Conservation (phyloP, 2,888 invertebrate genomes). For the Harpalus rufipes region DNA sequence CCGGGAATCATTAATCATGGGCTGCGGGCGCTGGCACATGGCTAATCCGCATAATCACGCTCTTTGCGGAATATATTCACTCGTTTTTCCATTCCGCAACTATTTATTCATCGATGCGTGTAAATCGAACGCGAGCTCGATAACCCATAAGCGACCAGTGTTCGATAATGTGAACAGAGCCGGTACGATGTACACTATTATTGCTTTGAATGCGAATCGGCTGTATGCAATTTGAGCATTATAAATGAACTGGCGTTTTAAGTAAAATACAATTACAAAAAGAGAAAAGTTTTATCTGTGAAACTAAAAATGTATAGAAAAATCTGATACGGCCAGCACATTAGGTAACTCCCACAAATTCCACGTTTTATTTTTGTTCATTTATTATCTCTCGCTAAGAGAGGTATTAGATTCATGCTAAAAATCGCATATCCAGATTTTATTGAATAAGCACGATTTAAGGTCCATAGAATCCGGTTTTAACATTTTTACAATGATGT, state of each 20-base stretch:
- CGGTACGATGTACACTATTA: not conserved
- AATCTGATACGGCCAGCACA: too few species aligned
- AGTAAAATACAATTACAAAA: not conserved
- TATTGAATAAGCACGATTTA: too few species aligned
- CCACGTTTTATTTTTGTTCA: too few species aligned
- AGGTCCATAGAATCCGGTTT: too few species aligned
- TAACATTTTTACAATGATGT: too few species aligned
- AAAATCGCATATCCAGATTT: too few species aligned
- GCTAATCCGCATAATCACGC: conserved; percentile 50
- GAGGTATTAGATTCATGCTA: too few species aligned
- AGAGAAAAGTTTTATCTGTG: too few species aligned
- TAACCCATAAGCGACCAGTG: conserved; percentile 28
- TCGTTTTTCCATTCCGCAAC: conserved; percentile 46
- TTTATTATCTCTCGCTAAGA: too few species aligned
- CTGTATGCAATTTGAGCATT: not conserved
- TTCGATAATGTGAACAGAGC: not conserved
- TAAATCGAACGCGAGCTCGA: conserved; percentile 31
- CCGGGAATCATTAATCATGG: conserved; percentile 25
- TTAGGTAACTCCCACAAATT: too few species aligned
- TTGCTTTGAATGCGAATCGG: not conserved
- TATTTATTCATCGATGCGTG: conserved; percentile 45
- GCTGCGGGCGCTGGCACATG: not conserved
- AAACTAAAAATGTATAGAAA: too few species aligned
- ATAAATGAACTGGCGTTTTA: not conserved
- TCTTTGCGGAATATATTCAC: conserved; percentile 50